Conservation (phyloP, 1,140 invertebrate species). For the Penaeus indicus region DNA sequence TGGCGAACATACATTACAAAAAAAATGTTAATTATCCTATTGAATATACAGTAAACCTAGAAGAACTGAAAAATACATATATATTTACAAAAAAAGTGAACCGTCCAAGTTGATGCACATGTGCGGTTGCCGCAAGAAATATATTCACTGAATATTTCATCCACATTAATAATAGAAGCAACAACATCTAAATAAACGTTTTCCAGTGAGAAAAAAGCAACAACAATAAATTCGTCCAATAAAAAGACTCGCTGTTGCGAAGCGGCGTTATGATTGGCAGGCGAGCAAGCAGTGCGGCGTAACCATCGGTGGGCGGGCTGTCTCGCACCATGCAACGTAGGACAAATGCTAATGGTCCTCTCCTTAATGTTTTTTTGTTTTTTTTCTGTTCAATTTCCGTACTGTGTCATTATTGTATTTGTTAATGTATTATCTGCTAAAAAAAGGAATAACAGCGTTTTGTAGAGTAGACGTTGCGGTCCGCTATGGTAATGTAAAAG, state of each 20-base stretch:
- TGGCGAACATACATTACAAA: no score
- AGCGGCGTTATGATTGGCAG: constrained; percentile 47
- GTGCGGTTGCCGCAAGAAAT: constrained; percentile 40
- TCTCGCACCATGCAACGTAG: constrained; percentile 19
- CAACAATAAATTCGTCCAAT: constrained; percentile 39
- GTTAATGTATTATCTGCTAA: constrained; percentile 24
- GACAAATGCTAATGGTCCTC: constrained; percentile 1
- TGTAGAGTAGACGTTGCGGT: no score
- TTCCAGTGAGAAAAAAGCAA: constrained; percentile 25
- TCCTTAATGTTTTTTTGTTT: constrained; percentile 37
- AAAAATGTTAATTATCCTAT: no score
- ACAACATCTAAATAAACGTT: constrained; percentile 44
- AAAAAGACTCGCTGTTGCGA: constrained; percentile 41
- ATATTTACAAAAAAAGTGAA: no score
- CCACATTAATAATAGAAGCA: constrained; percentile 44
- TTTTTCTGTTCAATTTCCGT: constrained; percentile 24
- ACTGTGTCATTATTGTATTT: constrained; percentile 38
- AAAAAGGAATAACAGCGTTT: no score
- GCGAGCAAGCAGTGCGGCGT: constrained; percentile 28
- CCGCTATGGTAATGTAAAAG: neutral
- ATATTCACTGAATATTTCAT: constrained; percentile 41
- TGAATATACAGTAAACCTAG: no score
- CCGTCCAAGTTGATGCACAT: neutral
- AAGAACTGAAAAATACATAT: no score
- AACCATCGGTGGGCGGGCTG: neutral